These are phyloP conservation scores for Drosophila hamatofila DNA, from an alignment of 2,888 invertebrate genomes.

Conservation along the genomic window DNA sequence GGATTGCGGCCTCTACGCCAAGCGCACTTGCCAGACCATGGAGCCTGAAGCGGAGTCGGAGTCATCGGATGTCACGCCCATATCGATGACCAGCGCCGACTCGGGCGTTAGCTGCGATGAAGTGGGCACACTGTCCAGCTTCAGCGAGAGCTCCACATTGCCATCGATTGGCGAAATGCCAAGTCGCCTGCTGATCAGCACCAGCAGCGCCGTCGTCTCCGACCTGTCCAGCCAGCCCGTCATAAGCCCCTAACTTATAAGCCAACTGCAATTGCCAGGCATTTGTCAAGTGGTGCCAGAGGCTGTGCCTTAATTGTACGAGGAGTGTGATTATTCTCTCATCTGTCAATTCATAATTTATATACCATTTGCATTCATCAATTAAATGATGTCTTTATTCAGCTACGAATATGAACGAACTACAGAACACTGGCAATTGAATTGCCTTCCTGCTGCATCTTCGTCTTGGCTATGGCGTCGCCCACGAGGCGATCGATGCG, in stretches of 20 bases:
- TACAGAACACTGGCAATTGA: neutral
- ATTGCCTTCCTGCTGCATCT: neutral
- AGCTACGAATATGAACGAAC: neutral
- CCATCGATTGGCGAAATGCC: conserved; percentile 58
- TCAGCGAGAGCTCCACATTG: conserved; percentile 16
- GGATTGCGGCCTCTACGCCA: conserved; percentile 1
- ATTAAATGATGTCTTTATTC: neutral
- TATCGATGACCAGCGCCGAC: conserved; percentile 29
- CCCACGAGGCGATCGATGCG: conserved; percentile 38
- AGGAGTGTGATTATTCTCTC: neutral
- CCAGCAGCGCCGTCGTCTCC: conserved; percentile 67
- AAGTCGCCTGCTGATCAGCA: conserved; percentile 62
- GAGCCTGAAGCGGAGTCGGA: neutral
- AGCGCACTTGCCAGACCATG: conserved; percentile 21
- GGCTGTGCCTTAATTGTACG: neutral
- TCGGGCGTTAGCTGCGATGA: conserved; percentile 57
- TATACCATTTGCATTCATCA: neutral
- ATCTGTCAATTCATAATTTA: neutral
- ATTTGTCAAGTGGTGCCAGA: neutral
- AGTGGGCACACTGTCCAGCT: conserved; percentile 37
- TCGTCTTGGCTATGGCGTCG: conserved; percentile 12
- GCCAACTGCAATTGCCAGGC: no score
- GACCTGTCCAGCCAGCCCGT: conserved; percentile 28
- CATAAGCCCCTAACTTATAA: neutral
- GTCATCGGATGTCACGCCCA: conserved; percentile 29